phyloP scores from a whole-genome alignment of 37 sponge, comb jelly and placozoan species.

The Spongia lamella region DNA sequence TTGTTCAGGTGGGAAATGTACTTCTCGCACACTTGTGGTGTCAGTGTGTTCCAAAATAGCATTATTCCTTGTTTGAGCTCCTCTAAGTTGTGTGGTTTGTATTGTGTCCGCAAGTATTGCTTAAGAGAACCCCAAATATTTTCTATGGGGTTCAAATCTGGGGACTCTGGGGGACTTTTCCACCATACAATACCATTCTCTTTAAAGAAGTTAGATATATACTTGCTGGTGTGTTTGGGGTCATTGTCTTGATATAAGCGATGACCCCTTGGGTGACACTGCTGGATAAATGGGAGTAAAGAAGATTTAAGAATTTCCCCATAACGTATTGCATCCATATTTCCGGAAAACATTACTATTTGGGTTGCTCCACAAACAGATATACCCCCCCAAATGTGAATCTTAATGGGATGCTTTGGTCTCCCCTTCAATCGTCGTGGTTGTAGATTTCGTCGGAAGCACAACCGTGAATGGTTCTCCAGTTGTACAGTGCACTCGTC shows the following conservation, averaged over 20 bases:
- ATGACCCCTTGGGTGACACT: not conserved
- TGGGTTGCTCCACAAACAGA: slow-evolving; percentile 28
- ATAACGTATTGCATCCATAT: slow-evolving; percentile 25
- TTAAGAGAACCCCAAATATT: slow-evolving; percentile 1
- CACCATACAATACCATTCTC: slow-evolving; percentile 19
- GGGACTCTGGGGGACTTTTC: slow-evolving; percentile 2
- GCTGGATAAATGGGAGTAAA: slow-evolving; percentile 15
- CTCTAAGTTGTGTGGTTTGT: slow-evolving; percentile 4
- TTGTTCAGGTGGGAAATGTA: too few species aligned
- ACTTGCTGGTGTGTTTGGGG: slow-evolving; percentile 13
- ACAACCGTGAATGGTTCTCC: slow-evolving; percentile 24
- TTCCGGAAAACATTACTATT: slow-evolving; percentile 46
- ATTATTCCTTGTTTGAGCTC: not conserved
- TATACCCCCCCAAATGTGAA: slow-evolving; percentile 48
- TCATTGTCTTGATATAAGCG: slow-evolving; percentile 42
- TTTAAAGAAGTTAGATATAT: not conserved
- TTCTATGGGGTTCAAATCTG: slow-evolving; percentile 6
- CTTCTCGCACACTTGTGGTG: too few species aligned
- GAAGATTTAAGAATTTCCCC: slow-evolving; percentile 21
- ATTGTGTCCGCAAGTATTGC: not conserved
- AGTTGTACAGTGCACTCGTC: slow-evolving; percentile 29
- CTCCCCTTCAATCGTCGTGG: slow-evolving; percentile 30
- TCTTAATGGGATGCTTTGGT: too few species aligned
- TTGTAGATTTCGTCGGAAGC: slow-evolving; percentile 10
- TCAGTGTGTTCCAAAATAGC: slow-evolving; percentile 7